Base-by-base conservation (phyloP, 2,797 vertebrate genomes). In the Lacerta bilineata region DNA sequence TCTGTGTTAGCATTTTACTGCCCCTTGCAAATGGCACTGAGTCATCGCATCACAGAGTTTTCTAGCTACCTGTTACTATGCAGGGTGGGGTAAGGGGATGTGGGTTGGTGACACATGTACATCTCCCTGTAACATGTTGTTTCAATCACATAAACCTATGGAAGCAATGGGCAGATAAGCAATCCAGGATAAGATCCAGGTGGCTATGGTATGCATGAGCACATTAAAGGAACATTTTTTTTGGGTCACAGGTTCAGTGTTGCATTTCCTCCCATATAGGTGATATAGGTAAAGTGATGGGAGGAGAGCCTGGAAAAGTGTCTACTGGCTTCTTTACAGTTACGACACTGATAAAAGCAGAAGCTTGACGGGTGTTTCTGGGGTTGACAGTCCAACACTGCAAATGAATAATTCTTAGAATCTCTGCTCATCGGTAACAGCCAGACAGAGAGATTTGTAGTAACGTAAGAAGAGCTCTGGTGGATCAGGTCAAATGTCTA, bases 381-480 rank as follows among this genome's bases (percentile, higher is more conserved):
- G 83, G 36, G 69, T 69, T 89, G 79, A 88, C 91, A 89, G 75
- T 66, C 50, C 29, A 76, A 72, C 33, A 20, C 61, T 71, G 59
- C 72, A 86, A 86, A 89, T 77, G 61, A 86, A 86, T 76, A 81
- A 85, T 76, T 86, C 84, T 86, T 86, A 82, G 46, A n/a, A 55
- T 36, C 88, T 85, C 78, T 61, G 18, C 8, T 69, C 59, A 68
- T 88, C 64, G 8, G 84, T 66, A 83, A 64, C 80, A 79, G 80
- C 92, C 90, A 82, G 88, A 76, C 88, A 94, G 92, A 94, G 88
- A 92, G 91, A 89, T 89, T 20, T 20, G 18, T 20, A 61, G 18
- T 17, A 61, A 61, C 18, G 18, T 6, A 61, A 61, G 59, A 61
- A 61, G 59, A 61, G 59, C 59, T 20, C 18, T 61, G 59, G 17